phyloP scores from a whole-genome alignment of 1,140 invertebrate species.

The Agrilus planipennis region DNA sequence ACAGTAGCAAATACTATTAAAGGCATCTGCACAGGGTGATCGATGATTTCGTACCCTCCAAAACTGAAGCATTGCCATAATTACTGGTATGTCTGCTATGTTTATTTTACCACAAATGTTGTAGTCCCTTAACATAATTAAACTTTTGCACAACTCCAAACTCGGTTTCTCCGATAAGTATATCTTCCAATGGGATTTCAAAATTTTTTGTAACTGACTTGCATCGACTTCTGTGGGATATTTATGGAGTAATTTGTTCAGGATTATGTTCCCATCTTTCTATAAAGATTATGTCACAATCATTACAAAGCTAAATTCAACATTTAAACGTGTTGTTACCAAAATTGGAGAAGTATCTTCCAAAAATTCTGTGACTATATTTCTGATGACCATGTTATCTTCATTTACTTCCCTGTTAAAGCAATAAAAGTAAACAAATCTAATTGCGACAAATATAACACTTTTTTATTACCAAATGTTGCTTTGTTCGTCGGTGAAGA shows the following conservation, averaged over 20 bases:
- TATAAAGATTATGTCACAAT: constrained; percentile 12
- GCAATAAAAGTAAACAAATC: constrained; percentile 8
- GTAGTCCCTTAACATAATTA: constrained; percentile 55
- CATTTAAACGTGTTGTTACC: too few relatives aligned
- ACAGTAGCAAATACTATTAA: not conserved
- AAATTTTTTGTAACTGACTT: constrained; percentile 45
- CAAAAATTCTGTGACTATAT: constrained; percentile 47
- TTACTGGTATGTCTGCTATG: constrained; percentile 43
- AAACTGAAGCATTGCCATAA: constrained; percentile 53
- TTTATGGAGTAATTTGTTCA: constrained; percentile 39
- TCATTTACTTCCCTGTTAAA: constrained; percentile 60
- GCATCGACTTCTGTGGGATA: constrained; percentile 55
- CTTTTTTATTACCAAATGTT: constrained; percentile 49
- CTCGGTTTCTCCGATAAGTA: constrained; percentile 39
- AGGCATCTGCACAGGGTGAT: not conserved
- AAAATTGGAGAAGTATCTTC: constrained; percentile 34
- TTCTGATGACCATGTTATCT: constrained; percentile 57
- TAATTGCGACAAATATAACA: not conserved
- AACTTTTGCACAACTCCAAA: constrained; percentile 49
- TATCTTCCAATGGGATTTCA: constrained; percentile 46
- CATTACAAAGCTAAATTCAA: not conserved
- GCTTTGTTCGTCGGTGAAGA: constrained; percentile 59
- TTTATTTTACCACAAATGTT: constrained; percentile 51
- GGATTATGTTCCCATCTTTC: constrained; percentile 39
- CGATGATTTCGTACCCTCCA: constrained; percentile 42